Percentiles rank a stretch among this genome's conserved stretches.
Conservation (phyloP, 2,113 vertebrate species). For the Egretta garzetta region DNA sequence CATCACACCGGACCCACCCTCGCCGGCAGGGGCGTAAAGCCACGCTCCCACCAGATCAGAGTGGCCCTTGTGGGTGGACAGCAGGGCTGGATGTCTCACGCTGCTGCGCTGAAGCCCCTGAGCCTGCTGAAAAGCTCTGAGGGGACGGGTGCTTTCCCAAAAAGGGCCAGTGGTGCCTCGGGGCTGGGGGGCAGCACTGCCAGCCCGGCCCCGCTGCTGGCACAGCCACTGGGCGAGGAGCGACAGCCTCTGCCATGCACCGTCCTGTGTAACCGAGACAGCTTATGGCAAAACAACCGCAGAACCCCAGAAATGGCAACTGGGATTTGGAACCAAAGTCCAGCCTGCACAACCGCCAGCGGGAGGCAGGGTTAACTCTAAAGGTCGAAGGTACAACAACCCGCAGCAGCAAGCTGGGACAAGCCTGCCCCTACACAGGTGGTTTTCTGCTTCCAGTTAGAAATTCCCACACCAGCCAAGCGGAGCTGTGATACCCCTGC, state of each 20-base stretch:
- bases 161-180: rapidly evolving
- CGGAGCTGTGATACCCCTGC: background rate
- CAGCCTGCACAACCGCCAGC: background rate
- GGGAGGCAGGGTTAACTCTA: background rate
- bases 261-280: rapidly evolving
- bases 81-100: background rate
- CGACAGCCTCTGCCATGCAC: rapidly evolving
- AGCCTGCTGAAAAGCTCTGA: background rate
- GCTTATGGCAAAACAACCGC: background rate
- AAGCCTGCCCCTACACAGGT: background rate
- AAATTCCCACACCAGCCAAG: background rate
- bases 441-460: background rate
- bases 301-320: background rate
- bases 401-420: background rate
- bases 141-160: background rate
- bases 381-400: background rate
- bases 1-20: too few relatives aligned
- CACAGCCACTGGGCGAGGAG: background rate
- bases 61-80: background rate
- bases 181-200: background rate
- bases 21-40: background rate
- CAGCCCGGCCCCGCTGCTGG: background rate
- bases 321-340: background rate
- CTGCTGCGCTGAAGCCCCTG: background rate
- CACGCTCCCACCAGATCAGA: rapidly evolving